These are phyloP conservation scores for Psittacula cyanocephala DNA, from an alignment of 2,113 vertebrate species.

Conservation along the genomic window DNA sequence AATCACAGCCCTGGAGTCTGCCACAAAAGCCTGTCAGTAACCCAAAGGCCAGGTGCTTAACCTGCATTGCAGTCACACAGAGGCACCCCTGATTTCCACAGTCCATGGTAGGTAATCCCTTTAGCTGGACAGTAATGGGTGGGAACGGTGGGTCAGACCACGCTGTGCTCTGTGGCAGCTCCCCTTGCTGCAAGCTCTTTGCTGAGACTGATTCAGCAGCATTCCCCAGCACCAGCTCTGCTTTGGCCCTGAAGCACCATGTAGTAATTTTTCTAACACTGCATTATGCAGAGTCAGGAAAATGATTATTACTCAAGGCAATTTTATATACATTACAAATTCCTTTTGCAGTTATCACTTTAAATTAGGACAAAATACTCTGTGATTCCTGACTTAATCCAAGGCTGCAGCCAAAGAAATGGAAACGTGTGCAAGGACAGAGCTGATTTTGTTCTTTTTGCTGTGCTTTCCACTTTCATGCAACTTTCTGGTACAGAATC, in stretches of 20 bases:
- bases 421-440: not conserved
- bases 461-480: not conserved
- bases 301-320: not conserved
- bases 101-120: not conserved
- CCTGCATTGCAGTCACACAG: rapidly evolving
- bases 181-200: not conserved
- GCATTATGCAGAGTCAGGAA: not conserved
- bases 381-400: not conserved
- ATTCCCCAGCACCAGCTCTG: not conserved
- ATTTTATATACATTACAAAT: conserved; percentile 16
- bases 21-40: not conserved
- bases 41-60: not conserved
- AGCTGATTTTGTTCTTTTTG: not conserved
- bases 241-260: not conserved
- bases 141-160: rapidly evolving
- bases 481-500: too few relatives aligned
- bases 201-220: not conserved
- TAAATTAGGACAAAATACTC: conserved; percentile 8
- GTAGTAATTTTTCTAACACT: not conserved
- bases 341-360: conserved; percentile 13
- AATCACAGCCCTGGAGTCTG: not conserved
- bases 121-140: rapidly evolving
- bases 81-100: not conserved
- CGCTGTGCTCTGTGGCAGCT: not conserved
- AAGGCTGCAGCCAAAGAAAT: not conserved